A percentile compares a stretch with the other conserved stretches of the same genome.
Conservation (phyloP, 2,888 invertebrate genomes). For the Drosophila meridiana region DNA sequence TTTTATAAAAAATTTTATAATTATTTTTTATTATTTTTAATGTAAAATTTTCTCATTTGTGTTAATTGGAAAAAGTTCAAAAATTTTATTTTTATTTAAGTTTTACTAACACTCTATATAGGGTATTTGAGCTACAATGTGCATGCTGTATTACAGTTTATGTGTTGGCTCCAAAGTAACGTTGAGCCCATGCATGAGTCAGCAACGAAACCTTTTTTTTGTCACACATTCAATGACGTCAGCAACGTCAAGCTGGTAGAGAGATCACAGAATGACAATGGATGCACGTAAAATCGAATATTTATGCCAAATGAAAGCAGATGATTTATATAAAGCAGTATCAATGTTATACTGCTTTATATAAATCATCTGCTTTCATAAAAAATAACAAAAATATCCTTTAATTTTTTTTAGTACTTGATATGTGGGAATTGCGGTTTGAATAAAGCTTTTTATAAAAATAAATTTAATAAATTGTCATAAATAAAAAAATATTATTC, state of each 20-base stretch:
- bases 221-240: slow-evolving; percentile 46
- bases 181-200: slow-evolving; percentile 32
- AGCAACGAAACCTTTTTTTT: slow-evolving; percentile 45
- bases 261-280: slow-evolving; percentile 38
- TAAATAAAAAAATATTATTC: too few relatives aligned
- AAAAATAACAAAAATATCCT: too few relatives aligned
- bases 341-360: too few relatives aligned
- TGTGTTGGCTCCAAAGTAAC: not conserved
- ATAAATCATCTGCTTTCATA: too few relatives aligned
- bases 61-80: not conserved
- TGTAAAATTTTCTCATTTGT: not conserved
- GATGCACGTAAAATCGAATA: slow-evolving; percentile 2
- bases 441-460: not conserved
- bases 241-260: slow-evolving; percentile 28
- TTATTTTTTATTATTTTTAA: not conserved
- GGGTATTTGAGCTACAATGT: slow-evolving; percentile 3
- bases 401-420: not conserved
- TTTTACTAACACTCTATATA: not conserved
- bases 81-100: not conserved
- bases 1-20: not conserved
- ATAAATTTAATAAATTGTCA: not conserved
- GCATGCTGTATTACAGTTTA: not conserved
- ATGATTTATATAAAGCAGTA: slow-evolving; percentile 4
- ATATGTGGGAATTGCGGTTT: not conserved
- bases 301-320: slow-evolving; percentile 16